These are phyloP conservation scores for Zaprionus davidi DNA, from an alignment of 1,140 invertebrate species.

Conservation along the genomic window DNA sequence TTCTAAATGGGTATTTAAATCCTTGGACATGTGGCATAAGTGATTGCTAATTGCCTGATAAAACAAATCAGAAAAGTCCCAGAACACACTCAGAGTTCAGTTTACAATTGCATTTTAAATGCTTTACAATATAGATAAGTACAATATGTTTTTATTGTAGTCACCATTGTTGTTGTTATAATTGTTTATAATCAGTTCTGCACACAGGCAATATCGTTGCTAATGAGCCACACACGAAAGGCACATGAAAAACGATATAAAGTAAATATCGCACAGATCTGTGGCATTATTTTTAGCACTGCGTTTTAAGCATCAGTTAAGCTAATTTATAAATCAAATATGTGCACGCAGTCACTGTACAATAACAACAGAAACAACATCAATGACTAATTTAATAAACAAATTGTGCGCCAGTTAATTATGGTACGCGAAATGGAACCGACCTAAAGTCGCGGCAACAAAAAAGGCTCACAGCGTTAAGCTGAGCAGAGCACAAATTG, in stretches of 20 bases:
- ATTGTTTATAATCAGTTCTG: conserved; percentile 39
- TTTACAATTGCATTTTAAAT: conserved; percentile 54
- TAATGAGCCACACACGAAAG: conserved; percentile 65
- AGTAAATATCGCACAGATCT: conserved; percentile 19
- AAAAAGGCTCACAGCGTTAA: background rate
- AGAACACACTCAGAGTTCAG: background rate
- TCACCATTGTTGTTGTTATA: conserved; percentile 12
- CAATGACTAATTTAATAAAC: conserved; percentile 53
- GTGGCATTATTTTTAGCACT: conserved; percentile 59
- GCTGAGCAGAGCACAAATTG: background rate
- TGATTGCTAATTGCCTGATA: conserved; percentile 58
- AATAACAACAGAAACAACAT: background rate
- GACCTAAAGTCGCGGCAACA: background rate
- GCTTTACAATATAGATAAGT: conserved; percentile 29
- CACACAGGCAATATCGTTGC: conserved; percentile 37
- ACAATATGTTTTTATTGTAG: conserved; percentile 9
- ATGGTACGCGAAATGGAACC: conserved; percentile 16
- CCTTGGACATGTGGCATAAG: background rate
- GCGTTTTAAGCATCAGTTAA: conserved; percentile 60
- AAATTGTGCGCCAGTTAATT: conserved; percentile 65
- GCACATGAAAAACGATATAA: conserved; percentile 13
- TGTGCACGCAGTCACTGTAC: conserved; percentile 9
- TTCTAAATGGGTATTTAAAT: conserved; percentile 26
- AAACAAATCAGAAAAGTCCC: conserved; percentile 8
- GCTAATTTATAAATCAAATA: conserved; percentile 72